Evolutionary conservation across 1,140 invertebrate genomes (phyloP).

Genomic region (Drosophila trapezifrons): DNA sequence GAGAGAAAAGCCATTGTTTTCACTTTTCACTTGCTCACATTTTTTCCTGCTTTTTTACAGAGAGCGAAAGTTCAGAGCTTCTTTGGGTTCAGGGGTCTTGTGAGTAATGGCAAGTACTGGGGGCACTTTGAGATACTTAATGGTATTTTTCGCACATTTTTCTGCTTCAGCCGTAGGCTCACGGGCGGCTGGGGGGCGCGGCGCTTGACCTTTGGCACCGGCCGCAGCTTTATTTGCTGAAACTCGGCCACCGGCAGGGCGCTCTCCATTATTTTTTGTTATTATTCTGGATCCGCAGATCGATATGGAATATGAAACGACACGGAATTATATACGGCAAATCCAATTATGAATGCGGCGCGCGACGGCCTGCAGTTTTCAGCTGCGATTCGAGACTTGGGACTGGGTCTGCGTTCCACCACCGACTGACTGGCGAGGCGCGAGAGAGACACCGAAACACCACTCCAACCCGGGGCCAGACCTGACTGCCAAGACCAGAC

Average conservation of each 20-base stretch:
- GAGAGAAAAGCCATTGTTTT: constrained; percentile 29
- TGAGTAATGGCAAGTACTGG: background rate
- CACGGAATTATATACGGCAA: constrained; percentile 54
- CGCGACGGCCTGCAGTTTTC: constrained; percentile 18
- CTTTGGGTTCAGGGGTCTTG: constrained; percentile 9
- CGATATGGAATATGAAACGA: constrained; percentile 48
- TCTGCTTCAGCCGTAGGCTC: constrained; percentile 52
- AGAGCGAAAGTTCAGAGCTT: constrained; percentile 36
- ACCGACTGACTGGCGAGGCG: constrained; percentile 60
- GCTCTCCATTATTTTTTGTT: constrained; percentile 52
- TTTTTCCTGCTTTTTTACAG: constrained; percentile 2
- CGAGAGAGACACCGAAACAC: constrained; percentile 44
- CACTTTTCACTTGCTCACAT: constrained; percentile 33
- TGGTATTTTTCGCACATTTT: constrained; percentile 59
- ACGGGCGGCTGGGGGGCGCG: constrained; percentile 70
- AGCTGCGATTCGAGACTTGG: constrained; percentile 41
- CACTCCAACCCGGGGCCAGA: constrained; percentile 52
- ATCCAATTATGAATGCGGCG: constrained; percentile 74
- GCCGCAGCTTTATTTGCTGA: constrained; percentile 75
- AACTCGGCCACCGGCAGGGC: constrained; percentile 74
- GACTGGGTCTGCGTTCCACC: constrained; percentile 62
- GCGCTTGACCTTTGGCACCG: constrained; percentile 77
- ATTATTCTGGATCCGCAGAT: constrained; percentile 21
- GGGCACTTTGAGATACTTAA: constrained; percentile 25
- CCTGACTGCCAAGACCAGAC: constrained; percentile 30